A percentile compares a stretch with the other conserved stretches of the same genome.
These are phyloP conservation scores for Scrobipalpa atriplicella DNA, from an alignment of 2,888 invertebrate species.

Conservation along the genomic window DNA sequence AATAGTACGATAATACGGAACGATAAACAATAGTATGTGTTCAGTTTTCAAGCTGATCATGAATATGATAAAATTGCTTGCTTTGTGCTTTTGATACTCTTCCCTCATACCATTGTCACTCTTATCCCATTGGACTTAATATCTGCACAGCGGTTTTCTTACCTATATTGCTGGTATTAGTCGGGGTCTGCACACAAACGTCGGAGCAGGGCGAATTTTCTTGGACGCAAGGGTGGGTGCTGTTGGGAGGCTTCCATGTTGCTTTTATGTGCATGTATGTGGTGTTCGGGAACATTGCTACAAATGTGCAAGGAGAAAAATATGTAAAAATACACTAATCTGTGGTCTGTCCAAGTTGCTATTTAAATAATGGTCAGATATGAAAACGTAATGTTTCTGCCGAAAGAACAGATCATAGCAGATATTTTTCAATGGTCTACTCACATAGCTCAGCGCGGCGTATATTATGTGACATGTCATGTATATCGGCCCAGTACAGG, in stretches of 20 bases:
- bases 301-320: slow-evolving; percentile 34
- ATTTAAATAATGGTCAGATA: no score
- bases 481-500: slow-evolving; percentile 80
- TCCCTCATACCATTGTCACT: no score
- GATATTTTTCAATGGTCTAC: slow-evolving; percentile 34
- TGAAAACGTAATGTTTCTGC: no score
- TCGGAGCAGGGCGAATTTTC: slow-evolving; percentile 86
- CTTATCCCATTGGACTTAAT: no score
- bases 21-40: no score
- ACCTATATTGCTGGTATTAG: slow-evolving; percentile 21
- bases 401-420: background rate
- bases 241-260: slow-evolving; percentile 45
- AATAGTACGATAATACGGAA: no score
- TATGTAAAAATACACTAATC: background rate
- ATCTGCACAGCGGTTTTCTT: background rate
- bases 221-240: slow-evolving; percentile 82
- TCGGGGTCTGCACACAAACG: slow-evolving; percentile 84
- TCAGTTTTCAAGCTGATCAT: no score
- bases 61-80: no score
- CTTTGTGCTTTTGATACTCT: no score
- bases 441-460: slow-evolving; percentile 64
- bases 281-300: slow-evolving; percentile 78
- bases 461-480: slow-evolving; percentile 54
- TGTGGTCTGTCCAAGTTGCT: no score
- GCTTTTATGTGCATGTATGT: slow-evolving; percentile 63